Evolutionary conservation across 2,888 invertebrate species (phyloP), one percentile per base, ranked within the genome.

Genomic region (Prostheceraeus crozeri): DNA sequence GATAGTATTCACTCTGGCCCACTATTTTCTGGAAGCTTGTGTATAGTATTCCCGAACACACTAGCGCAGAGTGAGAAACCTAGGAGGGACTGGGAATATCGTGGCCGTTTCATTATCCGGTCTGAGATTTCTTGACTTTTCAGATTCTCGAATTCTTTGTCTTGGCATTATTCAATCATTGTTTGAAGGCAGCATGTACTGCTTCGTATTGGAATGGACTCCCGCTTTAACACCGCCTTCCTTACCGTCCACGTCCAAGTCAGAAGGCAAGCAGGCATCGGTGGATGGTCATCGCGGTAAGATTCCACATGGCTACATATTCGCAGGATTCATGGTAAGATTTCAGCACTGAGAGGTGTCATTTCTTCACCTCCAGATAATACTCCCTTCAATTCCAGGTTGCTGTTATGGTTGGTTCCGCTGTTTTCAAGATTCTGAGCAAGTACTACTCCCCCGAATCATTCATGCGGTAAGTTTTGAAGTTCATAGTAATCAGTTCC

Each of bases 121-220:
- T 4, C 3, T 3, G 10, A 8, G 1, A 14, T 48, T 48, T 35
- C 1, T 35, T 35, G 56, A 45, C 31, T 28, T 66, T 69, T 33
- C 68, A 79, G 79, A 79, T 66, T 67, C 63, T 40, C 77, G 76
- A 62, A 69, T 79, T 2, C 64, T 79, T 21, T 77, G 75, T 57
- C 71, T 79, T 21, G 79, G 79, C 4, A 62, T 79, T 57, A 77
- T 78, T 55, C 79, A 79, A 70, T 75, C 78, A 0, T 68, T 80
- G 63, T 80, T 80, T 70, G 79, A 80, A 66, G 79, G 79, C 11
- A 71, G 77, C 61, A 79, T 79, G 79, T 80, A 79, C 68, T 76
- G 77, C n/a, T 80, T 80, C 69, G 79, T 80, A 10, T 66, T 80
- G 61, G 78, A 79, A 68, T 80, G 79, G 79, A 80, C 79, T 0